Base-by-base conservation (phyloP, 2,797 vertebrate species). In the Schizopygopsis malacanthus region DNA sequence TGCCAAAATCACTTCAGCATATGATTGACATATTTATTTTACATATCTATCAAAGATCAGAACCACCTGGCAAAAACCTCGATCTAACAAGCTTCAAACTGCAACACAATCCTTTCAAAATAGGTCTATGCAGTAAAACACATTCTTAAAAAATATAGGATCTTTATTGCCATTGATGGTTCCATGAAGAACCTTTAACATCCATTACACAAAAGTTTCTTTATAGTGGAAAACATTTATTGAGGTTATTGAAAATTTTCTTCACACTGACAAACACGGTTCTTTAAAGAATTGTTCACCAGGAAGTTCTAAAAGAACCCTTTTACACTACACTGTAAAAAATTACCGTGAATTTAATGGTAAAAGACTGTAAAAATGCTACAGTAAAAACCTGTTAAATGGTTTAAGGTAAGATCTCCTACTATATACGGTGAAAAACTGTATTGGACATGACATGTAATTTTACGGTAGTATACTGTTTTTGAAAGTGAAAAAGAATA, bases 1-100 rank as follows among this genome's bases (percentile, higher is more conserved):
- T 83, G 33, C 43, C 41, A 77, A 83, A 88, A 87, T 61, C 72
- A 76, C 82, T 88, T 84, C 71, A 76, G 67, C 39, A 12, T 75
- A 18, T 88, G 84, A 88, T 79, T 86, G 86, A 70, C 73, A 33
- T 88, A 52, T 87, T 90, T 88, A 84, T 86, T 88, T 85, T 79
- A 76, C 73, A 63, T 65, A 77, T 82, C 84, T 70, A 37, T 65
- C 67, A 79, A 82, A 80, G 79, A 41, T 76, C 50, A 84, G 84
- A 70, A 56, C 18, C 72, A 77, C 65, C 65, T 72, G 56, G 65
- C 50, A 85, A 37, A 85, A 80, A 86, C 65, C 12, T 39, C 12
- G 6, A 37, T 67, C 39, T 63, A 61, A 59, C 75, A 72, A 56
- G 33, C 16, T 71, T 70, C 33, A 13, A 12, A 45, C 39, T 83